Percentiles rank a stretch among this genome's conserved stretches.
phyloP scores from a whole-genome alignment of 1,140 invertebrate genomes.

The Amyelois transitella region DNA sequence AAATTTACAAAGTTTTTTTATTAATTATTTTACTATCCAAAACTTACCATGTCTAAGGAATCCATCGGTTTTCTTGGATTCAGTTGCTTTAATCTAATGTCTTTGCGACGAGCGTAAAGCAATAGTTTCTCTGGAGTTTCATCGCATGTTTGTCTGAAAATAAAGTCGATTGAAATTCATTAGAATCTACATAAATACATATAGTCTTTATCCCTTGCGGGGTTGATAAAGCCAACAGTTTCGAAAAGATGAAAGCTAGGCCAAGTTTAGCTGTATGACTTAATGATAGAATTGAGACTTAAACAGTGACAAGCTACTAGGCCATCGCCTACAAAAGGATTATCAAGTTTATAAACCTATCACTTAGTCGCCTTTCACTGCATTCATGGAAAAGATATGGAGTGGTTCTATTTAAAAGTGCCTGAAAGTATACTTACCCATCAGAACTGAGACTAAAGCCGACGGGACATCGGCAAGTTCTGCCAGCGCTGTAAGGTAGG shows the following conservation, averaged over 20 bases:
- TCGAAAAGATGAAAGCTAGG: too few relatives aligned
- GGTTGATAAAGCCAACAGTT: too few relatives aligned
- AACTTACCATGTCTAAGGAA: constrained; percentile 78
- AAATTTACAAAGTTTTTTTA: too few relatives aligned
- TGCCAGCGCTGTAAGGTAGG: constrained; percentile 82
- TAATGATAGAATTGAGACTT: too few relatives aligned
- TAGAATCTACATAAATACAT: constrained; percentile 7
- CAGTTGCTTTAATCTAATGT: constrained; percentile 83
- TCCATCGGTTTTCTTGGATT: constrained; percentile 76
- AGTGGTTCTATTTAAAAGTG: not conserved
- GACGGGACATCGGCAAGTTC: constrained; percentile 89
- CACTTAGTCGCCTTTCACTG: too few relatives aligned
- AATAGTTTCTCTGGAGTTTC: constrained; percentile 84
- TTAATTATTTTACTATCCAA: not conserved
- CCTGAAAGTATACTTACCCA: constrained; percentile 58
- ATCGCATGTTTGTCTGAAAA: constrained; percentile 79
- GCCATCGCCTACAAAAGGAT: too few relatives aligned
- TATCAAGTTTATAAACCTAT: too few relatives aligned
- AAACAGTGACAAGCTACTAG: too few relatives aligned
- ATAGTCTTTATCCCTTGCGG: too few relatives aligned
- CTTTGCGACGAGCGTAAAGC: constrained; percentile 87
- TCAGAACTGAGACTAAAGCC: constrained; percentile 85
- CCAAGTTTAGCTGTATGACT: too few relatives aligned
- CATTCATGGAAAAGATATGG: not conserved
- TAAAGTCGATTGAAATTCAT: constrained; percentile 10